A percentile compares a stretch with the other conserved stretches of the same genome.
Conservation (phyloP, 2,113 vertebrate species). For the Tichodroma muraria region DNA sequence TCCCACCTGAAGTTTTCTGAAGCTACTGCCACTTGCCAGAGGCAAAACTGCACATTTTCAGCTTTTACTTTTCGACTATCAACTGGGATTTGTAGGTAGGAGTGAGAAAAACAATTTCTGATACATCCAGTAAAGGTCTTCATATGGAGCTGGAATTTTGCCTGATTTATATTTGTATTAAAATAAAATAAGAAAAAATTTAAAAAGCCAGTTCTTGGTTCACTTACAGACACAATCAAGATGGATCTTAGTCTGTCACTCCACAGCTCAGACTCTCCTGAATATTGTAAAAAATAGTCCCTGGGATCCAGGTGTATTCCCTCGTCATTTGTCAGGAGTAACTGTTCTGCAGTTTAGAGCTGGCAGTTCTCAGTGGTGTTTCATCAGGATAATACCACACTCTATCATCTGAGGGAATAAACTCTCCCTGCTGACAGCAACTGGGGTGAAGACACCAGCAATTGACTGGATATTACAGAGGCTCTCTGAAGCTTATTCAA, state of each 20-base stretch:
- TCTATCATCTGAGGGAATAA: conserved; percentile 8
- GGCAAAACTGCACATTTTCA: not conserved
- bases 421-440: conserved; percentile 12
- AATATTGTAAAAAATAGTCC: not conserved
- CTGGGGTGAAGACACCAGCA: not conserved
- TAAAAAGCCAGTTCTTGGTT: not conserved
- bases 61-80: not conserved
- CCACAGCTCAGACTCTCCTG: not conserved
- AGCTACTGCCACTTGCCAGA: not conserved
- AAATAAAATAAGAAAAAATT: not conserved
- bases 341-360: not conserved
- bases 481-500: not conserved
- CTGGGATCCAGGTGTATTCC: not conserved
- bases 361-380: not conserved
- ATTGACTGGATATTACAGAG: not conserved
- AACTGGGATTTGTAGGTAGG: not conserved
- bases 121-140: not conserved
- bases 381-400: conserved; percentile 16
- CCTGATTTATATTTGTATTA: not conserved
- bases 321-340: conserved; percentile 2
- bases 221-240: not conserved
- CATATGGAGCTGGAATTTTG: not conserved
- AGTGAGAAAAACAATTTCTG: not conserved
- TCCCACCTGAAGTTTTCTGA: not conserved
- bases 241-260: not conserved